Conservation (phyloP, 2,113 vertebrate genomes). For the Pteruthius melanotis region DNA sequence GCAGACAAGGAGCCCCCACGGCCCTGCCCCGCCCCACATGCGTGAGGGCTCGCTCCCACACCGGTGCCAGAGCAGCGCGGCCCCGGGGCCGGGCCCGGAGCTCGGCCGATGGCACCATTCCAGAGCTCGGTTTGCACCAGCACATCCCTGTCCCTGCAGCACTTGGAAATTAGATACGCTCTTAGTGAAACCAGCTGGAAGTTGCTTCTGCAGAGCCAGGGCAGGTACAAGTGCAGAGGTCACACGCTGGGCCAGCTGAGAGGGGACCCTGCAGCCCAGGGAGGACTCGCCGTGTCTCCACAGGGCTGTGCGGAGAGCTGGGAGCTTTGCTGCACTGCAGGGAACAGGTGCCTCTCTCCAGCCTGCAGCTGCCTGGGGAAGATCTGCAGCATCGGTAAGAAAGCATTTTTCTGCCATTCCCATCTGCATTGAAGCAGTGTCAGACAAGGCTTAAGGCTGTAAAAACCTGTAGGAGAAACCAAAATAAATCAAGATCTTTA, state of each 20-base stretch:
- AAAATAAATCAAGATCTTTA: conserved; percentile 5
- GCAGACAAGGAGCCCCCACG: accelerated
- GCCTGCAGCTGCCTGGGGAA: not conserved
- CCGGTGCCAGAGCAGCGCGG: accelerated
- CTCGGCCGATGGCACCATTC: accelerated
- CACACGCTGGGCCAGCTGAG: accelerated
- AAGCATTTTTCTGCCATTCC: not conserved
- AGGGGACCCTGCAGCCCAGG: not conserved
- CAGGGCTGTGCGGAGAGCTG: not conserved
- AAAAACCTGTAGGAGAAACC: not conserved
- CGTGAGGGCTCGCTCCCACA: not conserved
- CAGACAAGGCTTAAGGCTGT: not conserved
- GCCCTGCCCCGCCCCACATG: accelerated
- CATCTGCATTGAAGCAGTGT: not conserved
- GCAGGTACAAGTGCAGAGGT: accelerated
- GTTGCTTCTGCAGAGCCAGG: not conserved
- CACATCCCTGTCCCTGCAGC: not conserved
- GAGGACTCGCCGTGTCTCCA: accelerated
- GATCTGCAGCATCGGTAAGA: not conserved
- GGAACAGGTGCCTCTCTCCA: not conserved
- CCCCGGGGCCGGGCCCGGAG: accelerated
- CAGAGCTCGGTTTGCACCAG: not conserved
- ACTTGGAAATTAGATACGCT: not conserved
- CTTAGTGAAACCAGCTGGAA: not conserved
- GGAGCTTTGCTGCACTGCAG: accelerated